phyloP scores from a whole-genome alignment of 2,113 vertebrate genomes.

The Syngnathoides biaculeatus region DNA sequence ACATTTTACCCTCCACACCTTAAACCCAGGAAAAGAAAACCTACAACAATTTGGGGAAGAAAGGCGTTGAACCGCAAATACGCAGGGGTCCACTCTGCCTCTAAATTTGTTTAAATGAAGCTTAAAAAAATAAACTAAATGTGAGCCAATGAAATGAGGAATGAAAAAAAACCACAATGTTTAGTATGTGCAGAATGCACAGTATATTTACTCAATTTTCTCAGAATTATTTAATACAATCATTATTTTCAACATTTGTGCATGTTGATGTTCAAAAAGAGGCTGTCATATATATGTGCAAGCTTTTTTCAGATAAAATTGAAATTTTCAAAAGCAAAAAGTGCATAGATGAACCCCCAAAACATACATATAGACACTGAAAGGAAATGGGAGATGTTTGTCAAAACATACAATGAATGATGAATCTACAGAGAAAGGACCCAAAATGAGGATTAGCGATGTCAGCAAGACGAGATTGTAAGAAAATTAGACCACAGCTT shows the following conservation, averaged over 20 bases:
- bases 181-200: constrained; percentile 6
- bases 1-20: no score
- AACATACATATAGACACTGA: constrained; percentile 19
- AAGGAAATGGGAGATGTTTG: constrained; percentile 38
- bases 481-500: constrained; percentile 2
- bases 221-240: constrained; percentile 26
- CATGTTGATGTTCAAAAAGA: constrained; percentile 13
- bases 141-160: constrained; percentile 17
- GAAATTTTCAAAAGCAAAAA: constrained; percentile 36
- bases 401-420: constrained; percentile 43
- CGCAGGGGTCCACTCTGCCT: no score
- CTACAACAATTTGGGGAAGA: no score
- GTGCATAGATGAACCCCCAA: constrained; percentile 37
- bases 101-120: no score
- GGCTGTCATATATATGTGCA: constrained; percentile 34
- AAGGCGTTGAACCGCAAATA: no score
- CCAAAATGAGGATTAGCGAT: constrained; percentile 48
- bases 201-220: constrained; percentile 37
- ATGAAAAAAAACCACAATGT: constrained; percentile 11
- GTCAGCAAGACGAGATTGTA: constrained; percentile 23
- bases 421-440: constrained; percentile 27
- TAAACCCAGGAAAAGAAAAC: no score
- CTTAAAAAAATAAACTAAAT: no score
- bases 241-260: not conserved
- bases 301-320: constrained; percentile 47